These are phyloP conservation scores for Yoshiicerus persimilis DNA, from an alignment of 1,140 invertebrate genomes.

Conservation along the genomic window DNA sequence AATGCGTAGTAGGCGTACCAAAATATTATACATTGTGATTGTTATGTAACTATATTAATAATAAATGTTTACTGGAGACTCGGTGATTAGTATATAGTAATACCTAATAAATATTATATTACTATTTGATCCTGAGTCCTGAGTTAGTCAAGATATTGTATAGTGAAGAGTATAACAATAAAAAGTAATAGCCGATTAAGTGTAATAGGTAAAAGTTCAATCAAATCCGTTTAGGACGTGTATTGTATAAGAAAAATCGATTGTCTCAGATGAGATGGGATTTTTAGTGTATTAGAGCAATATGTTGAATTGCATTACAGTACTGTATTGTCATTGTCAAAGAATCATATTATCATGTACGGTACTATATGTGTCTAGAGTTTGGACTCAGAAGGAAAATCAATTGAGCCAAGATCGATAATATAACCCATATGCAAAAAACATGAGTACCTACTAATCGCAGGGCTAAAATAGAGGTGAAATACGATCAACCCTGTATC, in stretches of 20 bases:
- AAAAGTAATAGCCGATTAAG: not conserved
- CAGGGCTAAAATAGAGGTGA: not conserved
- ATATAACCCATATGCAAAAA: no score
- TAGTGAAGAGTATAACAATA: not conserved
- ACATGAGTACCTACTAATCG: no score
- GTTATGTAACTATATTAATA: not conserved
- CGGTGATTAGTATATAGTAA: not conserved
- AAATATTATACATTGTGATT: slow-evolving; percentile 2
- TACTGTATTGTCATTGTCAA: not conserved
- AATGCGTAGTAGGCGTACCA: not conserved
- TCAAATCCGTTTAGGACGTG: not conserved
- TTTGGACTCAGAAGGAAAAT: not conserved
- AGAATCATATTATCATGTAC: not conserved
- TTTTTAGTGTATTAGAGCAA: slow-evolving; percentile 22
- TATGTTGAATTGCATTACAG: slow-evolving; percentile 3
- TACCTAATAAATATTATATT: not conserved
- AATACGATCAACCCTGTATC: not conserved
- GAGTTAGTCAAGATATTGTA: not conserved
- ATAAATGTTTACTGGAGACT: not conserved
- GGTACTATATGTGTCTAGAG: not conserved
- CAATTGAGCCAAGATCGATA: not conserved
- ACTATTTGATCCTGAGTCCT: not conserved
- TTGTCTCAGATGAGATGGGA: slow-evolving; percentile 3
- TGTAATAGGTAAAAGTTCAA: not conserved
- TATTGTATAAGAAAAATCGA: not conserved